Evolutionary conservation across 2,113 vertebrate genomes (phyloP), one percentile per base, ranked within the genome.

Genomic region (Fukomys damarensis): DNA sequence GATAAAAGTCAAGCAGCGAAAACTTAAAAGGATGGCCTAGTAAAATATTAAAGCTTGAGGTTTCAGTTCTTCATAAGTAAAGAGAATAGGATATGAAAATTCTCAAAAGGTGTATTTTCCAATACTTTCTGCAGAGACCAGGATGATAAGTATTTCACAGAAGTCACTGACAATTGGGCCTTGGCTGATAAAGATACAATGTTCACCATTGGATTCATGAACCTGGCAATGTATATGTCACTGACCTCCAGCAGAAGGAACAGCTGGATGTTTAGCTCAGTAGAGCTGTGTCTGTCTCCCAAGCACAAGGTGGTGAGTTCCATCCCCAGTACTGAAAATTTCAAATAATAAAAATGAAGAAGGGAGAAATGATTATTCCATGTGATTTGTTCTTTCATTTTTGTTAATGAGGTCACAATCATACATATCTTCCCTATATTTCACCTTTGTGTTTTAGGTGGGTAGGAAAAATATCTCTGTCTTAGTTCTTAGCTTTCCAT

Each of bases 281-380:
- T n/a, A n/a, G n/a, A n/a, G 46, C 46, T 9, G 46, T 49, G 46
- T 9, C 46, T 49, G 46, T 9, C 46, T 49, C 46, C 46, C 9
- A 49, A 49, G 46, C 46, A 6, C 46, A 49, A 49, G 9, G 46
- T 49, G 5, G 5, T 49, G 46, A 49, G 46, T 49, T 49, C 46
- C 5, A 49, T 49, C 46, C 46, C 46, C 9, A 9, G 46, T 49
- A 49, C 9, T 49, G 46, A 9, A 49, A 49, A 49, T 6, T n/a
- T n/a, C 3, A 28, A 8, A 49, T 6, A 49, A 49, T 6, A 5
- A 49, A 49, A 49, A 49, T 6, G 9, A 49, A 49, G 9, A 9
- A 9, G 22, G 2, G 11, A 49, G 3, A 52, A 49, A 1, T 5
- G 24, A 28, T 12, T 56, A 0, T 0, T 9, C 5, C 14, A 3